Percentiles rank a stretch among this genome's conserved stretches.
phyloP scores from a whole-genome alignment of 2,888 invertebrate species.

The Caenorhabditis sp. region DNA sequence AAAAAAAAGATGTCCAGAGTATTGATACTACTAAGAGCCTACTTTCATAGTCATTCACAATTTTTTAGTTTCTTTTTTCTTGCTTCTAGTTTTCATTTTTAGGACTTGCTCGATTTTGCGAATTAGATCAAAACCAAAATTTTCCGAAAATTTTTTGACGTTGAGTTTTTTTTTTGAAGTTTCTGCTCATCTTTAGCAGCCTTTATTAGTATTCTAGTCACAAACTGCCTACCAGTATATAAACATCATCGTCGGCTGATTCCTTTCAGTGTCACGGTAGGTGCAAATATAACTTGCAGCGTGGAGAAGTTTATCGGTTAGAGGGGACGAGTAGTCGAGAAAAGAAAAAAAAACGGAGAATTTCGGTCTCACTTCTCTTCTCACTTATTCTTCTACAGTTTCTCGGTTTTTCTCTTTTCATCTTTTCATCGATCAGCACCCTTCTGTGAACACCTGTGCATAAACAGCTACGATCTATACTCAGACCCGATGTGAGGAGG shows the following conservation, averaged over 20 bases:
- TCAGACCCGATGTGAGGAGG: neutral
- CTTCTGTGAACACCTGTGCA: conserved; percentile 47
- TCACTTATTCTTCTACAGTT: neutral
- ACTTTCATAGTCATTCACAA: conserved; percentile 49
- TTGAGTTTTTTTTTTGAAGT: neutral
- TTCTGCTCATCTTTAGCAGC: no score
- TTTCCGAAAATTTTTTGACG: no score
- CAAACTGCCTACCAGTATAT: conserved; percentile 4
- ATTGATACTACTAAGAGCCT: conserved; percentile 56
- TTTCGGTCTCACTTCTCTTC: neutral
- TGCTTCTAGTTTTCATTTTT: neutral
- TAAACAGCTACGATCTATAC: conserved; percentile 12
- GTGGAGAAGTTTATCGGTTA: conserved; percentile 37
- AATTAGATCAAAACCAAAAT: no score
- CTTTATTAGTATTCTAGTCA: conserved; percentile 44
- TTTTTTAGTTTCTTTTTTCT: conserved; percentile 6
- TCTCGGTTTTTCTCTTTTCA: neutral
- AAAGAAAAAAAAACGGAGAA: neutral
- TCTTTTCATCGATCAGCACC: neutral
- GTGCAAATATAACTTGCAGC: conserved; percentile 40
- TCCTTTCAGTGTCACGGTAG: conserved; percentile 14
- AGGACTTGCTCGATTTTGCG: no score
- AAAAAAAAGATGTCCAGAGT: conserved; percentile 34
- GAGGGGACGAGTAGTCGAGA: neutral
- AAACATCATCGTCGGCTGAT: neutral